Base-by-base conservation (phyloP, 2,113 vertebrate genomes). In the Gopherus evgoodei region DNA sequence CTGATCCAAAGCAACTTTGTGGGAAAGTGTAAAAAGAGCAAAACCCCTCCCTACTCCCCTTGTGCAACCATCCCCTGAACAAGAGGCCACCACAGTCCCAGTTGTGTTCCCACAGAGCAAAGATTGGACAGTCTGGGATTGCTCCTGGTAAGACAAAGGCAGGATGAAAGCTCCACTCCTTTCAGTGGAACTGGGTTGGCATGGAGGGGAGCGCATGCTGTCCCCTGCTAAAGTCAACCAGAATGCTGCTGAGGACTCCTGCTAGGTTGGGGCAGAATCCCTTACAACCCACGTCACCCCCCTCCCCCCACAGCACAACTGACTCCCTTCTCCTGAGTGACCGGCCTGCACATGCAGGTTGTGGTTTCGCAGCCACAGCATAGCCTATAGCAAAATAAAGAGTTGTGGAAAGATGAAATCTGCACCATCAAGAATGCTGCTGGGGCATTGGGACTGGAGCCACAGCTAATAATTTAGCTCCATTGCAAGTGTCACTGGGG, bases 31-130 rank as follows among this genome's bases (percentile, higher is more conserved):
- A 35, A 0, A 0, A 47, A 57, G 86, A 83, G 83, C 27, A 1
- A 13, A 62, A 0, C 5, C 0, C 35, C 27, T 0, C 1, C 2
- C 47, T 49, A 49, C 10, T 49, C 7, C 65, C 22, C 86, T 59
- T 21, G 44, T 27, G 38, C 86, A 65, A 3, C 2, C 1, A 0
- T 44, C 49, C 88, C 56, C 27, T 69, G n/a, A 38, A 22, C n/a
- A 38, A 22, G 12, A 38, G 65, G 65, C 65, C 6, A 19, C 35
- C n/a, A 22, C 65, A 4, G 19, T 21, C 65, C 65, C n/a, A 38
- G 35, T 38, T 21, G 21, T 38, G 65, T n/a, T 72, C 65, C 65
- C n/a, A 38, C 17, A 9, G 8, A 19, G 19, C 65, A 2, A 72
- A n/a, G n/a, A n/a, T 11, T 22, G 31, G 19, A 8, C 17, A 38